Evolutionary conservation across 2,888 invertebrate genomes (phyloP), one percentile per base, ranked within the genome.

Genomic region (Chromoteleia sp.): DNA sequence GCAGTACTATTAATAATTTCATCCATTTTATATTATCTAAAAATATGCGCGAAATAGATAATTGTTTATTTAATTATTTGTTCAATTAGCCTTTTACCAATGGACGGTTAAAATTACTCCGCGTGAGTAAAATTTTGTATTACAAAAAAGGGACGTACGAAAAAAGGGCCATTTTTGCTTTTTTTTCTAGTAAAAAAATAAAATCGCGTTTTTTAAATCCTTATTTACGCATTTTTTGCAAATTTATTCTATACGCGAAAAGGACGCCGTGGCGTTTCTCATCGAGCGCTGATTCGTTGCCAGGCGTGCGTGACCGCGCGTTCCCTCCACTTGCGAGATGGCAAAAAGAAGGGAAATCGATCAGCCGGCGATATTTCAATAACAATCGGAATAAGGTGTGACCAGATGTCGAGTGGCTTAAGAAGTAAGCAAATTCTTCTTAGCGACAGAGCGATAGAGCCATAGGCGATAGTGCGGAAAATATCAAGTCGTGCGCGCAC

Each of bases 381-480:
- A 81, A 65, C 80, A 81, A 74, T 65, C 59, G 54, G 65, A 75
- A 75, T 71, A 79, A 78, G 75, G 61, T 76, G 39, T 36, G 67
- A 76, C 41, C 74, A 52, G 73, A 65, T 68, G 58, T 75, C 48
- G 63, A 65, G 63, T 76, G 58, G 76, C 50, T 68, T 56, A 71
- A 77, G 83, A 70, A 76, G 74, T 61, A 50, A 76, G 67, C 48
- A 73, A 71, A 77, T 76, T 81, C 86, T 85, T 89, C 88, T 89
- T 88, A 85, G 86, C 86, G 86, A 89, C 86, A 86, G 85, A 21
- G 56, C 84, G 85, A 86, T 87, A 84, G 83, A 74, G 86, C 86
- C 87, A 89, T 90, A 91, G 91, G 89, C 86, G 87, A 90, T 90
- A 90, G 90, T 90, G 88, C 87, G 87, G 89, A 89, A 87, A 87